Base-by-base conservation (phyloP, 2,113 vertebrate genomes). In the Neopipo cinnamomea region DNA sequence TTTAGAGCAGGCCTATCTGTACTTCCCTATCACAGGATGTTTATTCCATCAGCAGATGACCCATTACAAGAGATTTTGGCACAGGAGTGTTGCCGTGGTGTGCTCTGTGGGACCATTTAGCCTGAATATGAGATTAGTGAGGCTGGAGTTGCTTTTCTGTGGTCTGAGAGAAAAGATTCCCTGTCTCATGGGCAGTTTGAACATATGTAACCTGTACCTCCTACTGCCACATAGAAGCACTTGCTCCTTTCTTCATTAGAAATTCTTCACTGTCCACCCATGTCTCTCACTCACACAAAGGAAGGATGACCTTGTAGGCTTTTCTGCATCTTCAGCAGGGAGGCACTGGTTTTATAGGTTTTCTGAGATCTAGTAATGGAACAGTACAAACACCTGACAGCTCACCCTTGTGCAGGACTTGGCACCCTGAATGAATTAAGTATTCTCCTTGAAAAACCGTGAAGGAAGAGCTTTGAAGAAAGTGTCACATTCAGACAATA, bases 161-260 rank as follows among this genome's bases (percentile, higher is more conserved):
- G 27, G 58, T 37, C 30, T 15, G 35, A 75, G 66, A 39, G 58
- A 66, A 75, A 35, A 70, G 62, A 41, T 13, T 78, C 30, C 30
- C 14, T 52, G 22, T 35, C 44, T 53, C 4, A 1, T 1, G 4
- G 53, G 44, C 74, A 89, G 20, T 46, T 52, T 0, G 0, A 75
- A 25, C 25, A 6, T 31, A 11, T 44, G 28, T 37, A 65, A 59
- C 52, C 39, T 42, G 0, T 42, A 35, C n/a, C 53, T 94, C 44
- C 46, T 23, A 17, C 16, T 56, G 24, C 70, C 44, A 61, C 16
- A 12, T 11, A 68, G 70, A 22, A 82, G 24, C 49, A 47, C 58
- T 52, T 75, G 33, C 46, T 90, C 17, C n/a, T 41, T 65, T 79
- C 70, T 78, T 76, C 66, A 61, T 65, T 63, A 88, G 58, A 37